Conservation (phyloP, 2,797 vertebrate genomes). For the Poecilia velifera region DNA sequence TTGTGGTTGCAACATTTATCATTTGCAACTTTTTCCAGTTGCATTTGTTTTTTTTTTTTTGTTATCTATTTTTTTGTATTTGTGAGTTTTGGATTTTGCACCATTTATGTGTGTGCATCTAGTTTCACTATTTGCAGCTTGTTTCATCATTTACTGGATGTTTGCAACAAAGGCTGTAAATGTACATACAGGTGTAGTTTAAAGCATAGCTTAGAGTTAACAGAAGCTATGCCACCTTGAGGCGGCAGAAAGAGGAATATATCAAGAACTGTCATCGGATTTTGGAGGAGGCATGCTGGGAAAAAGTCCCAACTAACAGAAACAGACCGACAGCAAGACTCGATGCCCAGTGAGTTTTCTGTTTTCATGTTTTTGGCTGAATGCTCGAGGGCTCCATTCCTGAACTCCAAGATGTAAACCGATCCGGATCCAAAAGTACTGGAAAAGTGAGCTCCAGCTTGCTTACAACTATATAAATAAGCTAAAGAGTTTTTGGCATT, state of each 20-base stretch:
- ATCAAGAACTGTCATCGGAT: background rate
- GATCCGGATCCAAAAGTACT: background rate
- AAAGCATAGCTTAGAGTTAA: background rate
- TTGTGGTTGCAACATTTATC: background rate
- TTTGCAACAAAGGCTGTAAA: background rate
- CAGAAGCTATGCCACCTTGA: background rate
- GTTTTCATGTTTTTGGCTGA: background rate
- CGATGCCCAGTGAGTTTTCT: background rate
- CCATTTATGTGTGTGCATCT: background rate
- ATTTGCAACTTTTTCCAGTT: background rate
- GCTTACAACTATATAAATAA: background rate
- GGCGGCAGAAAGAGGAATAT: background rate
- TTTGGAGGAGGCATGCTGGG: background rate
- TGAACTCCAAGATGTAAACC: background rate
- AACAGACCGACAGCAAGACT: background rate
- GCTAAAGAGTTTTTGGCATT: background rate
- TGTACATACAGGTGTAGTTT: background rate
- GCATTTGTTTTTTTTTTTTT: background rate
- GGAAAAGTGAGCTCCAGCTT: background rate
- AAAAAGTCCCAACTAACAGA: background rate
- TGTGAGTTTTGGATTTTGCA: background rate
- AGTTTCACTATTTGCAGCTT: background rate
- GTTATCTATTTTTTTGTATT: background rate
- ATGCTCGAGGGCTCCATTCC: background rate
- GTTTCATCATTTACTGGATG: too few species aligned